Conservation (phyloP, 2,888 invertebrate species). For the Nomada ferruginata region DNA sequence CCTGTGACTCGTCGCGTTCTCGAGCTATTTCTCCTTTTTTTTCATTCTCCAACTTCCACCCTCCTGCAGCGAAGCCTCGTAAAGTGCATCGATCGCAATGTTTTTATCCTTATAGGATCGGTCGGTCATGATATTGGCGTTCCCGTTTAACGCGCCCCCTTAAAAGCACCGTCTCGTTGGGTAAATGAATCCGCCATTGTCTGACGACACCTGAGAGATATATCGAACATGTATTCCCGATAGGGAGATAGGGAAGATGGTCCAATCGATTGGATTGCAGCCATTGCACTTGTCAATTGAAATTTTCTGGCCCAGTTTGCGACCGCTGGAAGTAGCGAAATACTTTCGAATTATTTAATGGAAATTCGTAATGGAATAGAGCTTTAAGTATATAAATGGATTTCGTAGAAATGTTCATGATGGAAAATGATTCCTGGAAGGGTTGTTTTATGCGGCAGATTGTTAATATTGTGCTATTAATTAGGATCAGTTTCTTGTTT, state of each 20-base stretch:
- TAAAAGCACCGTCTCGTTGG: constrained; percentile 14
- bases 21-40: not conserved
- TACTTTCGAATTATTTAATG: not conserved
- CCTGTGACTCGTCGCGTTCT: constrained; percentile 16
- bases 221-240: not conserved
- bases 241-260: not conserved
- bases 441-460: too few relatives aligned
- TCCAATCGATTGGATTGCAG: not conserved
- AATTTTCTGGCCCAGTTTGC: not conserved
- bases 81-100: constrained; percentile 31
- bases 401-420: too few relatives aligned
- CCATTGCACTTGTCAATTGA: not conserved
- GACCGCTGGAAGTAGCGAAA: not conserved
- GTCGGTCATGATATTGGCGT: constrained; percentile 15
- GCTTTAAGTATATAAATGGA: too few relatives aligned
- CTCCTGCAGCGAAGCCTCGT: not conserved
- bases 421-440: too few relatives aligned
- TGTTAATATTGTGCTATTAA: too few relatives aligned
- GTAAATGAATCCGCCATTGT: constrained; percentile 25
- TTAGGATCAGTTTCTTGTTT: too few relatives aligned
- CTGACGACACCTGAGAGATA: constrained; percentile 10
- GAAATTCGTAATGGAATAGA: too few relatives aligned
- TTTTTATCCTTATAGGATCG: constrained; percentile 42
- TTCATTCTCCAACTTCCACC: not conserved
- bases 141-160: constrained; percentile 25